Evolutionary conservation across 2,797 vertebrate genomes (phyloP).

Genomic region (Sebastes flavidus): DNA sequence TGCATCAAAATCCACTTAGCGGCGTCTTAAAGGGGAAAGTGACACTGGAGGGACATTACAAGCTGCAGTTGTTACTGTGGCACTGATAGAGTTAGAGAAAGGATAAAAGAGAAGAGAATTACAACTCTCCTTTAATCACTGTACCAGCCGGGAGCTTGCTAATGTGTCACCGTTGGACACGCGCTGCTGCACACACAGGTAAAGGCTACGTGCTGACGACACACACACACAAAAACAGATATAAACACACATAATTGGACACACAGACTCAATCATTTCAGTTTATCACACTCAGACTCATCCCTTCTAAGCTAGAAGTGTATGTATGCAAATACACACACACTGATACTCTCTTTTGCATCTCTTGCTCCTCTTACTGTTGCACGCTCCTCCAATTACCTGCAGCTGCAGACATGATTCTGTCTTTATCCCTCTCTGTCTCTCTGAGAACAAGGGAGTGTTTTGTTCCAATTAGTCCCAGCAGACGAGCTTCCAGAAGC

Average conservation of each 20-base stretch:
- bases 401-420: constrained; percentile 60
- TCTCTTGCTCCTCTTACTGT: constrained; percentile 20
- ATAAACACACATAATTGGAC: background rate
- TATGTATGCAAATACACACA: background rate
- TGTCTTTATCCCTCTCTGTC: constrained; percentile 40
- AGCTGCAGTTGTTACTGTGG: constrained; percentile 30
- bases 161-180: constrained; percentile 54
- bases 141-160: constrained; percentile 37
- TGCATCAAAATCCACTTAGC: constrained; percentile 56
- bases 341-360: background rate
- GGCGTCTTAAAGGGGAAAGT: constrained; percentile 32
- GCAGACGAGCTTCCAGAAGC: constrained; percentile 66
- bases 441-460: constrained; percentile 58
- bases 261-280: background rate
- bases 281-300: background rate
- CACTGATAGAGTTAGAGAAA: constrained; percentile 14
- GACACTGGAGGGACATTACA: constrained; percentile 36
- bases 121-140: constrained; percentile 55
- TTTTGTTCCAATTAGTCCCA: constrained; percentile 82
- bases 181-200: constrained; percentile 22
- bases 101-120: constrained; percentile 25
- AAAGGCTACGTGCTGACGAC: background rate
- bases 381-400: constrained; percentile 65
- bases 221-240: background rate
- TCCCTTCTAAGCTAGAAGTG: background rate